Conservation (phyloP, 1,140 invertebrate species). For the Drosophila tani region DNA sequence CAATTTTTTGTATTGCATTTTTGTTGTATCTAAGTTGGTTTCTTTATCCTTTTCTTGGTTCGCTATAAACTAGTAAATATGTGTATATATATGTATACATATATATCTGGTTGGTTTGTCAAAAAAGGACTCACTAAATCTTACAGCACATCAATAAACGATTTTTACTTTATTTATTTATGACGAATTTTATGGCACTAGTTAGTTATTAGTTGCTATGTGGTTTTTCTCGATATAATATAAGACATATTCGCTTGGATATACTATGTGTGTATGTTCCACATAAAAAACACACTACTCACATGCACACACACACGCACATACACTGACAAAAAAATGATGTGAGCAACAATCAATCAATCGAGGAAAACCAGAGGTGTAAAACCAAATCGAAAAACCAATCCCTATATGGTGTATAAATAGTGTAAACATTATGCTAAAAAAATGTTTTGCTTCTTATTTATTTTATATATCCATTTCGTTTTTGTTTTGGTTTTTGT, state of each 20-base stretch:
- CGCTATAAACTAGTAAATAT: slow-evolving; percentile 54
- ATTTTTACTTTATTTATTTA: slow-evolving; percentile 32
- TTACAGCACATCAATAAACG: slow-evolving; percentile 60
- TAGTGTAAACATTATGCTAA: slow-evolving; percentile 59
- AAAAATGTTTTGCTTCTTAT: slow-evolving; percentile 16
- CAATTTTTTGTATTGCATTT: slow-evolving; percentile 29
- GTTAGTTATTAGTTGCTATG: slow-evolving; percentile 48
- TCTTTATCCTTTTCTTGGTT: not conserved
- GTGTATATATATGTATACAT: slow-evolving; percentile 30
- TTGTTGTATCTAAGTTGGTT: slow-evolving; percentile 34
- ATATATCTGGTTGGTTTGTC: slow-evolving; percentile 38
- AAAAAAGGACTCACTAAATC: slow-evolving; percentile 60
- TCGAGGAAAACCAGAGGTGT: slow-evolving; percentile 45
- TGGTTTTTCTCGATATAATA: slow-evolving; percentile 38
- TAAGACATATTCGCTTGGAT: slow-evolving; percentile 40
- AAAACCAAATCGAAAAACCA: slow-evolving; percentile 56
- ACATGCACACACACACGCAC: slow-evolving; percentile 24
- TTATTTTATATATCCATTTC: not conserved
- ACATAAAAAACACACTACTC: slow-evolving; percentile 33
- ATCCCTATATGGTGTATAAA: slow-evolving; percentile 44
- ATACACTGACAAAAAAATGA: slow-evolving; percentile 31
- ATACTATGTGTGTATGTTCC: slow-evolving; percentile 19
- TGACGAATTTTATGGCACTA: slow-evolving; percentile 65
- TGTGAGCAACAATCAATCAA: slow-evolving; percentile 55
- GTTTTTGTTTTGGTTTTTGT: not conserved